phyloP scores from a whole-genome alignment of 1,140 invertebrate species.

The Dryas iulia region DNA sequence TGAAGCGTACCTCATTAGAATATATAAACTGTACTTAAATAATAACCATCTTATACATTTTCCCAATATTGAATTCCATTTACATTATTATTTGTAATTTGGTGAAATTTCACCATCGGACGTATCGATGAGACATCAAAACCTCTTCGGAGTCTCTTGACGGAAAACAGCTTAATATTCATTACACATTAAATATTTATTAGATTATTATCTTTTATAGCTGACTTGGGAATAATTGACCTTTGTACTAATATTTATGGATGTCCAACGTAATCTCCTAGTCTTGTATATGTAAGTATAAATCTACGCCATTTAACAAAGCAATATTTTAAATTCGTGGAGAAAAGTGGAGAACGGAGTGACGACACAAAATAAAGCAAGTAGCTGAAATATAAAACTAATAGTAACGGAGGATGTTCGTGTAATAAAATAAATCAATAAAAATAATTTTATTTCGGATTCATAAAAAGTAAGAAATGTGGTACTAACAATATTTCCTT shows the following conservation, averaged over 20 bases:
- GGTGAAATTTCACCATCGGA: not conserved
- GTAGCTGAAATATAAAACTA: too few species aligned
- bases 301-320: too few species aligned
- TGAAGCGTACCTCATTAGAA: not conserved
- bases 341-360: too few species aligned
- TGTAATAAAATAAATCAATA: too few species aligned
- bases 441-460: too few species aligned
- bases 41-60: not conserved
- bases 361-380: too few species aligned
- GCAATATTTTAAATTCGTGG: too few species aligned
- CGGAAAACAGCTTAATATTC: constrained; percentile 15
- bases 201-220: constrained; percentile 20
- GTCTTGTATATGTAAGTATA: not conserved
- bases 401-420: too few species aligned
- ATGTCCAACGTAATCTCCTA: not conserved
- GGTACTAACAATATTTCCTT: too few species aligned
- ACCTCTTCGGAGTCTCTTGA: not conserved
- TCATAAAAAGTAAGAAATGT: too few species aligned
- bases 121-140: not conserved
- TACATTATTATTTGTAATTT: not conserved
- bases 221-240: constrained; percentile 10
- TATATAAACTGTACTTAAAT: not conserved
- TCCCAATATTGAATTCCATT: not conserved
- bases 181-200: constrained; percentile 22
- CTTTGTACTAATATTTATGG: not conserved